Conservation (phyloP, 2,888 invertebrate species). For the Ennomos erosarius region DNA sequence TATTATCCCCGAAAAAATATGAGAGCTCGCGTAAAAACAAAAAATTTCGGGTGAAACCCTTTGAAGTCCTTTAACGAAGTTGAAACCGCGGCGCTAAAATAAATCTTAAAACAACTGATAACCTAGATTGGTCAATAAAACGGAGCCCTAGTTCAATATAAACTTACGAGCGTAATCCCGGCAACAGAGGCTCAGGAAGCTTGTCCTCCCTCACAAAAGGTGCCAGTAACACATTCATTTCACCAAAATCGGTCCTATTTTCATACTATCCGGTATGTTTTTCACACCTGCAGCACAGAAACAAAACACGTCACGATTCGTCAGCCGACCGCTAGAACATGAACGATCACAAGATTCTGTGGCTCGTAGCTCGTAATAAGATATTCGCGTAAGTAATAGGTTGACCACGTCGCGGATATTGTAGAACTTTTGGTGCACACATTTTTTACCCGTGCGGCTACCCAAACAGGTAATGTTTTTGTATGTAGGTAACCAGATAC, state of each 20-base stretch:
- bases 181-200: constrained; percentile 48
- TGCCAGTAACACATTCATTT: constrained; percentile 56
- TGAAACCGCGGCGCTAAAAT: no score
- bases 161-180: constrained; percentile 56
- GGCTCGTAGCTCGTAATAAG: constrained; percentile 18
- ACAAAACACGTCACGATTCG: constrained; percentile 26
- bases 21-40: no score
- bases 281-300: constrained; percentile 2
- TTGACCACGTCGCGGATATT: constrained; percentile 1
- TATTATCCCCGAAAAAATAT: no score
- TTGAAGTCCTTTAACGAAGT: no score
- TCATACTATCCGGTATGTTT: no score
- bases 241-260: background rate
- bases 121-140: no score
- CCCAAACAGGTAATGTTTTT: no score
- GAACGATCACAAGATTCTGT: constrained; percentile 22
- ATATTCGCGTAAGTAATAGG: constrained; percentile 22
- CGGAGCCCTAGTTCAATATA: background rate
- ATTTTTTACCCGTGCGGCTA: no score
- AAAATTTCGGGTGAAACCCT: no score
- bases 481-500: no score
- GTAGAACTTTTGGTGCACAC: background rate
- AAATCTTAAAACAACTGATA: no score
- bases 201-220: constrained; percentile 52
- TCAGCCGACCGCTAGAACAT: constrained; percentile 21